Base-by-base conservation (phyloP, 1,140 invertebrate species). In the Heliconius congener region DNA sequence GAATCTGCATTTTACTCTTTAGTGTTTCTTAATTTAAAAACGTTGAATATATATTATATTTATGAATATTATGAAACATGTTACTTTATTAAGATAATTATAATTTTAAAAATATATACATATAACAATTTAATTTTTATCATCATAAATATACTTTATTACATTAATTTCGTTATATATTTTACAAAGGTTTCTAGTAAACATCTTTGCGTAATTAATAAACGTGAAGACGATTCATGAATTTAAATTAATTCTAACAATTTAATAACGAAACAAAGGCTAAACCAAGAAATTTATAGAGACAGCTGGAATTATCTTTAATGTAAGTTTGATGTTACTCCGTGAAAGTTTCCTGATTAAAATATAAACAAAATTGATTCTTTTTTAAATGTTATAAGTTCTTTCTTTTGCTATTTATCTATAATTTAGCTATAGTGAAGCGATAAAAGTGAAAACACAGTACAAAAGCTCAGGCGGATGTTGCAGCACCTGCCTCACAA, bases 401-500 rank as follows among this genome's bases (percentile, higher is more conserved):
- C 3, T 37, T 37, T n/a, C 2, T n/a, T 60, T n/a, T 9, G n/a
- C 57, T 23, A 60, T 60, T 8, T 57, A 19, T 19, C 18, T 19
- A 52, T 18, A 5, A 52, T 19, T 60, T 60, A 60, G 6, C 8
- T 55, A 55, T 55, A n/a, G n/a, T 66, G 23, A 66, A 66, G 4
- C 23, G 60, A 30, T 66, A 57, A 82, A 82, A 80, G 81, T 82
- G 75, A 79, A 82, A 82, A 66, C 74, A 37, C 27, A 9, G 34
- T 74, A 77, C 71, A 72, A 77, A 72, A 30, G 19, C 66, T 37
- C 73, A 85, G 57, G 80, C 84, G 83, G 85, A 87, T 84, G 78
- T 84, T 66, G 27, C 60, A 66, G 73, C 89, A 93, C 90, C 90
- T 92, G 90, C 84, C 80, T 87, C 85, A 60, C 77, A 87, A 94